Evolutionary conservation across 2,797 vertebrate species (phyloP), one percentile per base, ranked within the genome.

Genomic region (Distichodus sexfasciatus): DNA sequence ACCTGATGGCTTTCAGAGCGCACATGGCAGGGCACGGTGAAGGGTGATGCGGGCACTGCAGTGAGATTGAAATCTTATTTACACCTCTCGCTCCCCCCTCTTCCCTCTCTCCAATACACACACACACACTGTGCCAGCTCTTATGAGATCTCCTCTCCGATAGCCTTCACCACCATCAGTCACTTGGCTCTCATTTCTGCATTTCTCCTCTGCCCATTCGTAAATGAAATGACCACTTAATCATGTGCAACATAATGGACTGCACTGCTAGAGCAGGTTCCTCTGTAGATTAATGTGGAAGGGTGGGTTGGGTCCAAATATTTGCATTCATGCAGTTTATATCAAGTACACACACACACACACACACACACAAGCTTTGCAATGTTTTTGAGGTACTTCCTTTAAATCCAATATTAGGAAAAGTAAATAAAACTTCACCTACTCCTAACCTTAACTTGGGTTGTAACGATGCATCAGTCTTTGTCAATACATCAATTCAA

Each of bases 201-300:
- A 35, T 31, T 63, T 33, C 10, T 54, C 5, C 24, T 57, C 33
- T 33, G 29, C 33, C 24, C 26, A 4, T 38, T 61, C 61, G 31
- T 53, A 53, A 72, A 66, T 55, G 40, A 31, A 62, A 73, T 55
- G 31, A 54, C 35, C 10, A 26, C 10, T 53, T 69, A 43, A 62
- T 59, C 40, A 43, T 53, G 53, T 21, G 26, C 36, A 1, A 23
- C 12, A 48, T 48, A 48, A 48, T 40, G 6, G 50, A 61, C 59
- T 2, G 28, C 14, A n/a, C 14, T 53, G 47, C 40, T 29, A 29
- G 33, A 23, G 11, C 35, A 3, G 10, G 33, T 43, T 51, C 24
- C 26, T 11, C 26, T 29, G 9, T 26, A 50, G 47, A 50, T 50
- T 14, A 50, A 50, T 50, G 47, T 28, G 23, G 5, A 1, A 26